Evolutionary conservation across 1,140 invertebrate genomes (phyloP).

Genomic region (Potamilus streckersoni): DNA sequence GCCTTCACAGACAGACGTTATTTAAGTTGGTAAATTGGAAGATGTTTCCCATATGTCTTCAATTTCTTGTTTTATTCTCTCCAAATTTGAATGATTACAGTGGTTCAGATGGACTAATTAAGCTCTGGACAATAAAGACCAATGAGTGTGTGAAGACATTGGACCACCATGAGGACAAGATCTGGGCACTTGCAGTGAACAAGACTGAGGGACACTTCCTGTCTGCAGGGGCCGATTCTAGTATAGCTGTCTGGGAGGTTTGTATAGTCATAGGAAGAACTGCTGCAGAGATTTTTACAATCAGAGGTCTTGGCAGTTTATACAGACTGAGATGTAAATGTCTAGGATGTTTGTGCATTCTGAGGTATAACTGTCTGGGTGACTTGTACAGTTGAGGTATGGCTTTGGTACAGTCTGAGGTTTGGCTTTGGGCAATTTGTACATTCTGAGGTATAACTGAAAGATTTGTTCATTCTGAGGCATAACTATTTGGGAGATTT

Average conservation of each 20-base stretch:
- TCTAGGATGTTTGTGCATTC: too few relatives aligned
- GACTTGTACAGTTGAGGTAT: background rate
- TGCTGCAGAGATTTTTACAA: background rate
- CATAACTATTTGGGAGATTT: too few relatives aligned
- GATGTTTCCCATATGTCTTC: too few relatives aligned
- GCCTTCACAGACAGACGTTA: too few relatives aligned
- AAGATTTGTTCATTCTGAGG: too few relatives aligned
- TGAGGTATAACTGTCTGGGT: background rate
- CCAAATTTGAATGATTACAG: constrained; percentile 41
- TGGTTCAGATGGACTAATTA: constrained; percentile 89
- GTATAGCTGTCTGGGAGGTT: constrained; percentile 82
- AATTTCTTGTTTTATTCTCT: background rate
- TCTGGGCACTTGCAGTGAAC: constrained; percentile 83
- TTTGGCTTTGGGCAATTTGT: too few relatives aligned
- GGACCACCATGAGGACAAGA: constrained; percentile 86
- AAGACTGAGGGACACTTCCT: constrained; percentile 78
- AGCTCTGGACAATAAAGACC: constrained; percentile 91
- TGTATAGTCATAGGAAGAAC: background rate
- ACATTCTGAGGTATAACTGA: background rate
- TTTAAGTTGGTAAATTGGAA: too few relatives aligned
- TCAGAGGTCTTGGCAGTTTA: too few relatives aligned
- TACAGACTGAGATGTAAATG: too few relatives aligned
- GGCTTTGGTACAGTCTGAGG: background rate
- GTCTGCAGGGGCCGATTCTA: constrained; percentile 92
- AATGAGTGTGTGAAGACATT: constrained; percentile 87